Percentiles rank a stretch among this genome's conserved stretches.
Conservation (phyloP, 1,140 invertebrate genomes). For the Bombus vancouverensis region DNA sequence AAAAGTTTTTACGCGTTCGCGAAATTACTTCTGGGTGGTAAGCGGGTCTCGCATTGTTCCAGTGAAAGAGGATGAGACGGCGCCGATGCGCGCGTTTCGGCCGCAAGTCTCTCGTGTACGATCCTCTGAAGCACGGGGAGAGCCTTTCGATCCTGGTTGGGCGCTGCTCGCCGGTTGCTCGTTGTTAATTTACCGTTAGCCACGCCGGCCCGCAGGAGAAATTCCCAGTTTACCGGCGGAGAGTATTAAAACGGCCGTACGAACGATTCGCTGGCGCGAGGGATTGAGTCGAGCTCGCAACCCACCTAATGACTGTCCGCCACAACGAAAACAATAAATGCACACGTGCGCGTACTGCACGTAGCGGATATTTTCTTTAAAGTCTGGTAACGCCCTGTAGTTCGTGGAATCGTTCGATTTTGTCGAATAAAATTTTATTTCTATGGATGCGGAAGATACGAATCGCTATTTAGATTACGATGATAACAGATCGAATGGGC, state of each 20-base stretch:
- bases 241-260: conserved; percentile 30
- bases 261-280: conserved; percentile 9
- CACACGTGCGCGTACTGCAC: conserved; percentile 2
- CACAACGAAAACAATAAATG: conserved; percentile 48
- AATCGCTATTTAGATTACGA: neutral
- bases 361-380: conserved; percentile 4
- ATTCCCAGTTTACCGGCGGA: neutral
- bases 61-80: neutral
- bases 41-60: conserved; percentile 1
- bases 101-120: neutral
- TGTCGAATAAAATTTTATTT: neutral
- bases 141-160: neutral
- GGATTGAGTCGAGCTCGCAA: conserved; percentile 46
- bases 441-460: neutral
- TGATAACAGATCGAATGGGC: neutral
- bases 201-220: neutral
- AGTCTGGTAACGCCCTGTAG: neutral
- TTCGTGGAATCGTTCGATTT: neutral
- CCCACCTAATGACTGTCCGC: conserved; percentile 53
- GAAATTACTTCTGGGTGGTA: conserved; percentile 56
- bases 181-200: conserved; percentile 44
- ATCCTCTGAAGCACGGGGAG: neutral
- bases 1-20: conserved; percentile 58
- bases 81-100: neutral
- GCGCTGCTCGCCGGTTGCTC: neutral